A percentile compares a stretch with the other conserved stretches of the same genome.
These are phyloP conservation scores for Paedocypris micromegethes DNA, from an alignment of 2,797 vertebrate species.

Conservation along the genomic window DNA sequence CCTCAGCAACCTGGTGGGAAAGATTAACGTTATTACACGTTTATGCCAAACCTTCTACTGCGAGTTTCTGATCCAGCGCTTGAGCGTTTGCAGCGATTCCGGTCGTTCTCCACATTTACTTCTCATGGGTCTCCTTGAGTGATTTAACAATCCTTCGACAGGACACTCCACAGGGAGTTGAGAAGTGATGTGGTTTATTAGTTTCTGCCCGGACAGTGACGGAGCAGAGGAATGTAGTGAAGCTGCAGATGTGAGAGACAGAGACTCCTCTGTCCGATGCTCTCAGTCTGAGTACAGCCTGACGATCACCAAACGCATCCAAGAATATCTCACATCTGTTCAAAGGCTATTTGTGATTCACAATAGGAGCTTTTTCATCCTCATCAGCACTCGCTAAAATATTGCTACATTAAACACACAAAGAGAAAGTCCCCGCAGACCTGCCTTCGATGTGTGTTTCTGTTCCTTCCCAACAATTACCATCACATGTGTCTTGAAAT, in stretches of 20 bases:
- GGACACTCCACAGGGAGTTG: constrained; percentile 31
- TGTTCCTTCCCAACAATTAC: constrained; percentile 22
- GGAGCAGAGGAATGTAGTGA: constrained; percentile 49
- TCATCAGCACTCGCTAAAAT: background rate
- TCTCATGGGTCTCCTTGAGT: constrained; percentile 1
- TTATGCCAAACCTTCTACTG: too few relatives aligned
- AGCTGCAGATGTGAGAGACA: constrained; percentile 35
- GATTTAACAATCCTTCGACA: constrained; percentile 14
- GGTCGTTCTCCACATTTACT: background rate
- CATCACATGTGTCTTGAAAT: constrained; percentile 13
- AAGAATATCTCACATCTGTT: constrained; percentile 9
- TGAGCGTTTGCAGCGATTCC: background rate
- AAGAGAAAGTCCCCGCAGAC: background rate
- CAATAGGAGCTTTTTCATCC: constrained; percentile 6
- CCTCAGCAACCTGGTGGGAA: constrained; percentile 69
- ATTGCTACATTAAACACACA: background rate
- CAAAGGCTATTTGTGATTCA: background rate
- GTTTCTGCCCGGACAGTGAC: constrained; percentile 21
- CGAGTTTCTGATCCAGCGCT: too few relatives aligned
- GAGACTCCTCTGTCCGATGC: constrained; percentile 25
- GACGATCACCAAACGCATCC: constrained; percentile 33
- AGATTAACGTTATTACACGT: constrained; percentile 5
- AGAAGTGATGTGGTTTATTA: constrained; percentile 1
- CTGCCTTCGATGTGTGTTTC: background rate
- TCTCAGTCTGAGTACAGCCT: constrained; percentile 16